Evolutionary conservation across 1,140 invertebrate species (phyloP), one percentile per base, ranked within the genome.

Genomic region (Drosophila orosa): DNA sequence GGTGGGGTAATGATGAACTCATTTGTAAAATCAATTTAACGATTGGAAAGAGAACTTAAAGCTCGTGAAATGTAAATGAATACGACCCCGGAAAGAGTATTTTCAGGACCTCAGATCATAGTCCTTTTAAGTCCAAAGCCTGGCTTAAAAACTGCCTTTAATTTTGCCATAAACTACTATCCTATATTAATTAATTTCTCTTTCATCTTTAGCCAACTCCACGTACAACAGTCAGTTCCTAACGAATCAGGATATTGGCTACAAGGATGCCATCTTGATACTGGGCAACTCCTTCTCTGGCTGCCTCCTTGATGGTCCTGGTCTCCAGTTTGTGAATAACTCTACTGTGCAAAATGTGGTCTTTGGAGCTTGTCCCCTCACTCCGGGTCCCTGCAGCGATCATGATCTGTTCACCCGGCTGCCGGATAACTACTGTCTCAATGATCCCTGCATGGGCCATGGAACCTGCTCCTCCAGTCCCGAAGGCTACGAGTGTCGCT

Each of bases 231-330:
- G 94, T n/a, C 95, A 95, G 74, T 93, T 97, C 62, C 92, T 97
- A 40, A 94, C 94, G 37, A 94, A 95, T 68, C 94, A 95, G 42
- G 95, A 95, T 67, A 92, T 95, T 62, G 94, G 95, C 93, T 94
- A 92, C 81, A 91, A 94, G 90, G 92, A 94, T 81, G 93, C 95
- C 56, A 93, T 95, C 45, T 92, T 97, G 72, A 94, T 95, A 67
- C 94, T 97, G 61, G 97, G 96, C 27, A 95, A 95, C 90, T 94
- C 95, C 63, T 97, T 97, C 93, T 94, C 94, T 78, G 97, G 97
- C 58, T 98, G 97, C 90, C 94, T 98, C 29, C 93, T 96, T 60
- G 95, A 97, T 93, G 97, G 97, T 15, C 96, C 96, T 6, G 95
- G 95, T 56, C 93, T 97, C 19, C 94, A 96, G 67, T 96, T 98